Evolutionary conservation across 2,888 invertebrate species (phyloP).

Genomic region (Acanthosepion esculentum): DNA sequence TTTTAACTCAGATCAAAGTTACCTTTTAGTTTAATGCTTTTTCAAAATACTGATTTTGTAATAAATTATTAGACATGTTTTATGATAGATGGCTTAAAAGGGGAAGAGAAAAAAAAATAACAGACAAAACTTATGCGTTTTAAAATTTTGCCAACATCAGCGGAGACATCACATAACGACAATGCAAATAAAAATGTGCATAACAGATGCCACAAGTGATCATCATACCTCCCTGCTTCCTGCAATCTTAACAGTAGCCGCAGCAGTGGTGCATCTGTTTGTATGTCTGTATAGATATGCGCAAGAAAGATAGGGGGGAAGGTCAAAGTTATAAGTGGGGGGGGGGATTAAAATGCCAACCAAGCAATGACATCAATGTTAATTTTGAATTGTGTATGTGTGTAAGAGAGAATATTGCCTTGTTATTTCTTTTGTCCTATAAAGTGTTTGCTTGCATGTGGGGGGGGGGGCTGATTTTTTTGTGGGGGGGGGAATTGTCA

Average conservation of each 20-base stretch:
- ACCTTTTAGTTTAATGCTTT: too few species aligned
- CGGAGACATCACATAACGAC: not conserved
- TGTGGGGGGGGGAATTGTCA: too few species aligned
- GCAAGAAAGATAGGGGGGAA: not conserved
- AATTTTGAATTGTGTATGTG: not conserved
- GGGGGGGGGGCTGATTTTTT: not conserved
- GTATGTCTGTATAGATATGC: not conserved
- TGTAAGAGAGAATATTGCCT: not conserved
- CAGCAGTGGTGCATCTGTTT: not conserved
- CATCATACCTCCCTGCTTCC: not conserved
- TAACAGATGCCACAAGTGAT: not conserved
- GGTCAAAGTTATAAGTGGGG: not conserved
- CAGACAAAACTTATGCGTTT: not conserved
- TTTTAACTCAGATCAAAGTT: too few species aligned
- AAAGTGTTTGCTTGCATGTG: not conserved
- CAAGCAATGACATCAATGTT: not conserved
- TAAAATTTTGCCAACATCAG: not conserved
- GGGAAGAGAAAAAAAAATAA: not conserved
- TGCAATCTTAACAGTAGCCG: not conserved
- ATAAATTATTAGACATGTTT: too few species aligned
- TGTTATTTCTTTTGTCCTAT: too few species aligned
- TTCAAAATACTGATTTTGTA: too few species aligned
- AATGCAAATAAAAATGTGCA: not conserved
- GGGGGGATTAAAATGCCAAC: not conserved
- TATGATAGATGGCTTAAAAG: not conserved